A percentile compares a stretch with the other conserved stretches of the same genome.
Evolutionary conservation across 2,888 invertebrate species (phyloP).

Genomic region (Phanerotoma sp.): DNA sequence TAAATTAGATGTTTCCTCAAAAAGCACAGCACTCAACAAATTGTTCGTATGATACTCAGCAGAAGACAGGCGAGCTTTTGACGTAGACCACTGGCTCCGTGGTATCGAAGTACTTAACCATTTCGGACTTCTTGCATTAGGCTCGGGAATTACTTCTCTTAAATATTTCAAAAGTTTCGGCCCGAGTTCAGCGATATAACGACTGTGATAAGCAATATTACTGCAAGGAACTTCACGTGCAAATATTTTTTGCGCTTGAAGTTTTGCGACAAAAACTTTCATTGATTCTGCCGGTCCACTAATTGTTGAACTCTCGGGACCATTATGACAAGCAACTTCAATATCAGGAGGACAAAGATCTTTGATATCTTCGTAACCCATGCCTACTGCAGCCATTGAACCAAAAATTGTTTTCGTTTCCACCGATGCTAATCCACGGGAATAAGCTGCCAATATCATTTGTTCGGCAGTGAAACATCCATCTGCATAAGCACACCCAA

Average conservation of each 20-base stretch:
- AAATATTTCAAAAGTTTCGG: slow-evolving; percentile 68
- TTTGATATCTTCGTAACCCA: slow-evolving; percentile 65
- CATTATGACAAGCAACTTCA: slow-evolving; percentile 86
- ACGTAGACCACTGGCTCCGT: slow-evolving; percentile 68
- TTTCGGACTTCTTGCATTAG: slow-evolving; percentile 68
- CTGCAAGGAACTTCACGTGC: slow-evolving; percentile 82
- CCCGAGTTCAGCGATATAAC: slow-evolving; percentile 74
- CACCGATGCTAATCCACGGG: slow-evolving; percentile 46
- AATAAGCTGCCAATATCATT: slow-evolving; percentile 48
- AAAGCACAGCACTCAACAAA: slow-evolving; percentile 68
- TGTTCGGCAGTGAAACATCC: slow-evolving; percentile 66
- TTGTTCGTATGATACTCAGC: slow-evolving; percentile 91
- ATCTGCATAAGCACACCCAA: slow-evolving; percentile 95
- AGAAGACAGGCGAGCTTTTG: slow-evolving; percentile 68
- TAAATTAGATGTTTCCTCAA: slow-evolving; percentile 78
- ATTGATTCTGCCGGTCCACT: slow-evolving; percentile 79
- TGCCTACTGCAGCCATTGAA: slow-evolving; percentile 87
- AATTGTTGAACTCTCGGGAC: slow-evolving; percentile 83
- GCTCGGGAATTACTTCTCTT: slow-evolving; percentile 65
- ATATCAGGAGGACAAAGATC: slow-evolving; percentile 72
- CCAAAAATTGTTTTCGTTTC: slow-evolving; percentile 62
- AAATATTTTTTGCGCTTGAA: slow-evolving; percentile 73
- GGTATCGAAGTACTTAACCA: slow-evolving; percentile 89
- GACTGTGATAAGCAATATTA: slow-evolving; percentile 88
- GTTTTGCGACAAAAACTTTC: slow-evolving; percentile 65